A percentile compares a stretch with the other conserved stretches of the same genome.
These are phyloP conservation scores for Harpagifer antarcticus DNA, from an alignment of 2,797 vertebrate species.

Conservation along the genomic window DNA sequence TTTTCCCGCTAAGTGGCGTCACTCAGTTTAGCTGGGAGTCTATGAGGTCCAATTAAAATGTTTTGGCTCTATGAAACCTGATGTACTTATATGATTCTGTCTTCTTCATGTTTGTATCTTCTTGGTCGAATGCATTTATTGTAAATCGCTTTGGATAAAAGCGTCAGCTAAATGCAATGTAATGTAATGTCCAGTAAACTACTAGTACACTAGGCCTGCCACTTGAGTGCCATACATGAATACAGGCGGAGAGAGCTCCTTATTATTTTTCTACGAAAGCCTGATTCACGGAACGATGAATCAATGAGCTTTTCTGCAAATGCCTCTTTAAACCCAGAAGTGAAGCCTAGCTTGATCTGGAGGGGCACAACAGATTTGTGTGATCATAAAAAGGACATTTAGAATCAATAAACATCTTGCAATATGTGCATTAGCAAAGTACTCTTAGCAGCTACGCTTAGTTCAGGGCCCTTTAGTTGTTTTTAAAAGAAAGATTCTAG, in stretches of 20 bases:
- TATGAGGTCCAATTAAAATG: too few species aligned
- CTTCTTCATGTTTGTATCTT: too few species aligned
- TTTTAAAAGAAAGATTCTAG: neutral
- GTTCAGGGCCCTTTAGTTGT: neutral
- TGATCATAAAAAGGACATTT: neutral
- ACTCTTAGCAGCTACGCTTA: too few species aligned
- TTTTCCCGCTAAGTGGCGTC: neutral
- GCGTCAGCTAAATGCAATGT: too few species aligned
- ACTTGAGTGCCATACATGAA: slow-evolving; percentile 7
- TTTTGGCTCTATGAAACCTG: too few species aligned
- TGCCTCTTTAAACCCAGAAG: neutral
- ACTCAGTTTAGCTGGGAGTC: neutral
- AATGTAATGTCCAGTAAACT: neutral
- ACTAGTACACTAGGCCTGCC: neutral
- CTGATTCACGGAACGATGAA: neutral
- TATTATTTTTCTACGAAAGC: neutral
- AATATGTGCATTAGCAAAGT: too few species aligned
- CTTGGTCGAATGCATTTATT: too few species aligned
- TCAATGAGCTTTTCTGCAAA: neutral
- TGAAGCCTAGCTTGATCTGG: neutral
- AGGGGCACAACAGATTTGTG: too few species aligned
- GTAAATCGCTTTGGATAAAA: too few species aligned
- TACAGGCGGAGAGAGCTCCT: neutral
- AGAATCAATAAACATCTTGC: too few species aligned
- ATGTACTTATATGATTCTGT: too few species aligned